Evolutionary conservation across 2,797 vertebrate species (phyloP).

Genomic region (Todus mexicanus): DNA sequence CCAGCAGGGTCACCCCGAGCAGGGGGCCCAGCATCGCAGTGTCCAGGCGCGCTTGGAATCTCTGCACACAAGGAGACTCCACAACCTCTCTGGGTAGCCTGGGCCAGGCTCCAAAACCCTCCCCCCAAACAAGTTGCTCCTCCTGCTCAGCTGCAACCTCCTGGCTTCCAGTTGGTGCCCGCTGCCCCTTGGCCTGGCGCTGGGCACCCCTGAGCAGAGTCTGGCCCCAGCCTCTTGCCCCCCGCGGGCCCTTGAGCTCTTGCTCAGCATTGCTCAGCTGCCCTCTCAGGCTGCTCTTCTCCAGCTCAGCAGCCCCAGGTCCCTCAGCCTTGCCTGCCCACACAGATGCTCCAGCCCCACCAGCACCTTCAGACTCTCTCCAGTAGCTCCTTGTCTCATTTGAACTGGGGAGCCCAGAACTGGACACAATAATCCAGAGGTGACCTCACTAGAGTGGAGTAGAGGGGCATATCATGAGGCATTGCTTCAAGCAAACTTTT

Average conservation of each 20-base stretch:
- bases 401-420: background rate
- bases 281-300: background rate
- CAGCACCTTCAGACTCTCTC: too few species aligned
- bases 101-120: background rate
- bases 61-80: background rate
- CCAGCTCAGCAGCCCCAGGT: background rate
- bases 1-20: background rate
- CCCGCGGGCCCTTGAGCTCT: background rate
- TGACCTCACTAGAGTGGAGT: background rate
- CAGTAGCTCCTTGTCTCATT: background rate
- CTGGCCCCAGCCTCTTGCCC: background rate
- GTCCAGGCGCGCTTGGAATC: background rate
- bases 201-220: background rate
- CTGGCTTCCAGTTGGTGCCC: background rate
- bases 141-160: background rate
- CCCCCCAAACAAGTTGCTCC: background rate
- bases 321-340: too few species aligned
- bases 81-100: background rate
- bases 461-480: accelerated
- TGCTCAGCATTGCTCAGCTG: background rate
- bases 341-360: too few species aligned
- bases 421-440: background rate
- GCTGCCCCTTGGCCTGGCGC: background rate
- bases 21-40: background rate
- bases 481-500: background rate